Evolutionary conservation across 2,113 vertebrate species (phyloP), one percentile per base, ranked within the genome.

Genomic region (Calypte anna): DNA sequence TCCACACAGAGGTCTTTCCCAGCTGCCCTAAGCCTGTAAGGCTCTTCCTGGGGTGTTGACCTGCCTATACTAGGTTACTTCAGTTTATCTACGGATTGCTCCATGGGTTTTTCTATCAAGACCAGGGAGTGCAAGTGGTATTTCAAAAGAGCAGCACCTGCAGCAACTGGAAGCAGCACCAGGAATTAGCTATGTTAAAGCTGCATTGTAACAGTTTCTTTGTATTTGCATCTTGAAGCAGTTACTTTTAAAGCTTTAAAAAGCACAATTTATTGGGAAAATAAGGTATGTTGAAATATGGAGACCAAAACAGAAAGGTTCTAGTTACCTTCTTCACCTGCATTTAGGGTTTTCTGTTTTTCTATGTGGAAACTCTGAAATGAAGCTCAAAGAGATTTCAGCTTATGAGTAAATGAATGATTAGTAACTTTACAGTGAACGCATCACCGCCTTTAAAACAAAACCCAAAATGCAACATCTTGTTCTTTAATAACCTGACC

Each of bases 11-110:
- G 20, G 14, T 33, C 9, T 12, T 36, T 55, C 9, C 28, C 46
- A 50, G 68, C 21, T 69, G 36, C 7, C 46, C 53, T 24, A n/a
- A 31, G 14, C 19, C 30, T 50, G 3, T 10, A 14, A 69, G 12
- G 12, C 8, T 72, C 27, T 66, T 66, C 38, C 43, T 14, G 30
- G 5, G 5, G 1, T 14, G 17, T 2, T 61, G 50, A 11, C 19
- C 14, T 0, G 0, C 46, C 43, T n/a, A 43, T n/a, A 6, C 3
- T 13, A 38, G 25, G 22, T 78, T 46, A 51, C 12, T 28, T 66
- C 20, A 18, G 31, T 57, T 61, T 81, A 54, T 59, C 66, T 28
- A 12, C 0, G 0, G 50, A 21, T 57, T 16, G 14, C 38, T 6
- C 2, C 0, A 2, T 4, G 14, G 4, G 10, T 28, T 79, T 67